Evolutionary conservation across 1,140 invertebrate species (phyloP).

Genomic region (Orius insidiosus): DNA sequence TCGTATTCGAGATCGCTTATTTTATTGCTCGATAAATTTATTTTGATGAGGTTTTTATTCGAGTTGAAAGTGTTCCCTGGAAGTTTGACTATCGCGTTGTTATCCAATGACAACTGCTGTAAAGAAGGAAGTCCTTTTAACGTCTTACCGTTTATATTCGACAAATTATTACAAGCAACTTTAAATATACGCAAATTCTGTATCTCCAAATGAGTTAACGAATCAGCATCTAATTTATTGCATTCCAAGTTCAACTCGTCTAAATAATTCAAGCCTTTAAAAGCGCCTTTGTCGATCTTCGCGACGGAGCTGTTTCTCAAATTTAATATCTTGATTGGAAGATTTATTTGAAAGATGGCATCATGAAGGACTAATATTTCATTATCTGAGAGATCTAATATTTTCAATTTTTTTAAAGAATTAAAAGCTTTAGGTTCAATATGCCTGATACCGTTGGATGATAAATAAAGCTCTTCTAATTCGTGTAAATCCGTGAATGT

Average conservation of each 20-base stretch:
- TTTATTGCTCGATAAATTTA: constrained; percentile 53
- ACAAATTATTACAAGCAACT: constrained; percentile 53
- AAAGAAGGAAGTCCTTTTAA: constrained; percentile 56
- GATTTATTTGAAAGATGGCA: constrained; percentile 38
- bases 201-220: constrained; percentile 48
- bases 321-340: constrained; percentile 37
- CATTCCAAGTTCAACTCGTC: constrained; percentile 50
- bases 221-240: constrained; percentile 49
- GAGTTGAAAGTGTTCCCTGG: constrained; percentile 50
- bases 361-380: constrained; percentile 33
- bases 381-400: constrained; percentile 45
- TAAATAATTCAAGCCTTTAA: constrained; percentile 42
- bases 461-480: constrained; percentile 44
- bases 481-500: constrained; percentile 49
- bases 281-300: constrained; percentile 42
- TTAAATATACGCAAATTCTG: constrained; percentile 50
- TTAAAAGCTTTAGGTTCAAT: constrained; percentile 40
- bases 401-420: constrained; percentile 36
- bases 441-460: constrained; percentile 34
- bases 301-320: constrained; percentile 40
- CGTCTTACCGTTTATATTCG: constrained; percentile 41
- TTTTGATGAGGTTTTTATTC: constrained; percentile 49
- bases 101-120: constrained; percentile 48
- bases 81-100: constrained; percentile 43
- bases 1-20: constrained; percentile 43